Percentiles rank a stretch among this genome's conserved stretches.
These are phyloP conservation scores for Gallinago nigripennis DNA, from an alignment of 2,797 vertebrate species.

Conservation along the genomic window DNA sequence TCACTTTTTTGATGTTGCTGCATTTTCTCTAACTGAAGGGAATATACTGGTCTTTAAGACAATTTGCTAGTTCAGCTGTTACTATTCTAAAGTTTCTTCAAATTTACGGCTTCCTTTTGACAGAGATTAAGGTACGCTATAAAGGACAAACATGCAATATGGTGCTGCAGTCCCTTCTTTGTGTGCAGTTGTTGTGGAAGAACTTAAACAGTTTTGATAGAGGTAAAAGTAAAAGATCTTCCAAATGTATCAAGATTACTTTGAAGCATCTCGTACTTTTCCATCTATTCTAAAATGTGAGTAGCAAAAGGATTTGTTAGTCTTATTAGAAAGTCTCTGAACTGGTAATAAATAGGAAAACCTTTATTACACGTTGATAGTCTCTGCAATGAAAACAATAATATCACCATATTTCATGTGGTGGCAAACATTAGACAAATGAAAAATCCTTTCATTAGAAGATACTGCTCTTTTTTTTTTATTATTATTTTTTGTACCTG, in stretches of 20 bases:
- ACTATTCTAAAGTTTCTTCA: neutral
- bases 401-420: neutral
- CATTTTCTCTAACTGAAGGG: neutral
- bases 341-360: neutral
- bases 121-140: fast-evolving
- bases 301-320: neutral
- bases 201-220: neutral
- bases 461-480: neutral
- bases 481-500: neutral
- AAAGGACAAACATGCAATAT: neutral
- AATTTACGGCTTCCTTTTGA: neutral
- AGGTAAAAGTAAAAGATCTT: neutral
- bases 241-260: neutral
- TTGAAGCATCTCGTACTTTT: neutral
- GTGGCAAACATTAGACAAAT: neutral
- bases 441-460: neutral
- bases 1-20: neutral
- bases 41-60: neutral
- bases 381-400: neutral
- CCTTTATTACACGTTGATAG: neutral
- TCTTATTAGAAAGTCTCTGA: neutral
- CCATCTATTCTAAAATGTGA: neutral
- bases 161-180: neutral
- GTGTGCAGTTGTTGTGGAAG: neutral
- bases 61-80: neutral